Percentiles rank a stretch among this genome's conserved stretches.
phyloP scores from a whole-genome alignment of 2,113 vertebrate species.

The Etheostoma cragini region DNA sequence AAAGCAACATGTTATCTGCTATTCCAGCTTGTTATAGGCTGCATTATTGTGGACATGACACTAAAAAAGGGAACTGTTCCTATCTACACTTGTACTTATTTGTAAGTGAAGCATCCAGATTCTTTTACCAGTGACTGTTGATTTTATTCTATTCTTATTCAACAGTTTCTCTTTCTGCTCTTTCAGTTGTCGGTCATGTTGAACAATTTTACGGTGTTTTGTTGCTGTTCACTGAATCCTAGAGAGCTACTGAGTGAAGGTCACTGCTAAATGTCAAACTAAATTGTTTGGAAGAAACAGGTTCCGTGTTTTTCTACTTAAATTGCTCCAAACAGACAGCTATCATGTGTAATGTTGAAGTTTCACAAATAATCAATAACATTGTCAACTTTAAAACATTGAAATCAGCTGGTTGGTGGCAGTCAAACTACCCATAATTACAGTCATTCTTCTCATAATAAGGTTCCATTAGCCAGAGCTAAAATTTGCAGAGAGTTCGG shows the following conservation, averaged over 20 bases:
- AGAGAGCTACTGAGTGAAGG: no score
- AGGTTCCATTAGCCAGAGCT: constrained; percentile 1
- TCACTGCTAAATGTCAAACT: neutral
- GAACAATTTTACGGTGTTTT: no score
- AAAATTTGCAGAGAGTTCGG: neutral
- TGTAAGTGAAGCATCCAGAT: no score
- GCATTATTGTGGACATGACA: no score
- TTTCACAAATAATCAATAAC: neutral
- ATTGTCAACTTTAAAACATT: neutral
- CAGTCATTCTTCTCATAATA: neutral
- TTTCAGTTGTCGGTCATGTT: no score
- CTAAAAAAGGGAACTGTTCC: no score
- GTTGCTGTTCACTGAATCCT: neutral
- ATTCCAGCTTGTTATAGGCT: no score
- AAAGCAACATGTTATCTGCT: no score
- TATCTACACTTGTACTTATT: no score
- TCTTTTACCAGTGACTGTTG: no score
- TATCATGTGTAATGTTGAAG: neutral
- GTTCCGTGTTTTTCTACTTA: neutral
- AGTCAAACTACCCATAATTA: neutral
- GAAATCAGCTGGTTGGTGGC: neutral
- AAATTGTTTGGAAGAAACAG: neutral
- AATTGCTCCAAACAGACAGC: neutral
- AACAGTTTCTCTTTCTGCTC: no score
- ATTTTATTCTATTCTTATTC: no score